These are phyloP conservation scores for Hyles vespertilio DNA, from an alignment of 1,140 invertebrate genomes.

Conservation along the genomic window DNA sequence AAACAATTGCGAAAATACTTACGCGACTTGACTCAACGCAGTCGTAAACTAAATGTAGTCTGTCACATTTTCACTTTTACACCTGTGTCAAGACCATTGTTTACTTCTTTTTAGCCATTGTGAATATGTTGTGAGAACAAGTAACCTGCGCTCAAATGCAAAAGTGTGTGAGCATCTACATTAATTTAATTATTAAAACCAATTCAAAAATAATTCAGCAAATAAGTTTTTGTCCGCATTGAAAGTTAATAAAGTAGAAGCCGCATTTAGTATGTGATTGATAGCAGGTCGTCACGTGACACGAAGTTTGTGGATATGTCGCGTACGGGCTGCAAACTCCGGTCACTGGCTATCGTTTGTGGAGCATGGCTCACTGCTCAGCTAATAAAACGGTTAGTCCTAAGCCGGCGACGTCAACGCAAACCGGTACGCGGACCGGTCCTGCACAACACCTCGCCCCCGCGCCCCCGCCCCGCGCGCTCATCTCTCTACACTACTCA, in stretches of 20 bases:
- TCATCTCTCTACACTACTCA: slow-evolving; percentile 30
- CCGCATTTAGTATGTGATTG: too few relatives aligned
- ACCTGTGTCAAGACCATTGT: slow-evolving; percentile 56
- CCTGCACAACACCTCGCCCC: slow-evolving; percentile 31
- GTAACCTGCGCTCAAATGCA: neutral
- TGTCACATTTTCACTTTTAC: slow-evolving; percentile 36
- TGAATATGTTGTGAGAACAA: slow-evolving; percentile 17
- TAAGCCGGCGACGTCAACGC: slow-evolving; percentile 56
- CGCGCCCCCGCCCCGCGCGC: slow-evolving; percentile 7
- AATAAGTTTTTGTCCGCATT: neutral
- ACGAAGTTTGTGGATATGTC: too few relatives aligned
- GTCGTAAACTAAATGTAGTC: slow-evolving; percentile 28
- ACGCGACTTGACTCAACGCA: slow-evolving; percentile 19
- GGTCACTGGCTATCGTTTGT: slow-evolving; percentile 53
- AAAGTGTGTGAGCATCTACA: too few relatives aligned
- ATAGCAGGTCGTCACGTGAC: too few relatives aligned
- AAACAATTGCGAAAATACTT: slow-evolving; percentile 22
- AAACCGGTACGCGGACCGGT: slow-evolving; percentile 70
- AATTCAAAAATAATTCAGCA: neutral
- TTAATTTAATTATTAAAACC: too few relatives aligned
- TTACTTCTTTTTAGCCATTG: slow-evolving; percentile 33
- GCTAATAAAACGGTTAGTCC: slow-evolving; percentile 71
- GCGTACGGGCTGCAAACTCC: slow-evolving; percentile 30
- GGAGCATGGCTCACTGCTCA: slow-evolving; percentile 61
- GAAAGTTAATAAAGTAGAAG: too few relatives aligned